phyloP scores from a whole-genome alignment of 2,797 vertebrate species.

The Danio choprae region DNA sequence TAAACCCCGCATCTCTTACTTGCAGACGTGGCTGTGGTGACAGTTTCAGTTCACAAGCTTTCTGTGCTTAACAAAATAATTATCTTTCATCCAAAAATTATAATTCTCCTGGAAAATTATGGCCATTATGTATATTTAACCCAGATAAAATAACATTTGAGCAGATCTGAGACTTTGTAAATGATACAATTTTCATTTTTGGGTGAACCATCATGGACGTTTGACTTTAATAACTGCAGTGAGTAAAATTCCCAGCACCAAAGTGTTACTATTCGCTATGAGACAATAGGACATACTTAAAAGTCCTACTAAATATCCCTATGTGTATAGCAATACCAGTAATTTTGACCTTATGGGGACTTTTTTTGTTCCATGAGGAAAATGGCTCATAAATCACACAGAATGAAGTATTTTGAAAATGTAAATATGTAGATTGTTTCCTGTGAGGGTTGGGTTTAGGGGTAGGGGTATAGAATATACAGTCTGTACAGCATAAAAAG shows the following conservation, averaged over 20 bases:
- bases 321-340: no score
- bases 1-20: slow-evolving; percentile 9
- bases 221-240: neutral
- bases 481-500: no score
- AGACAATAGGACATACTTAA: no score
- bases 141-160: neutral
- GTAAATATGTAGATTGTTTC: no score
- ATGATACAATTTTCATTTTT: neutral
- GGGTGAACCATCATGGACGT: neutral
- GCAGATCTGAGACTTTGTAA: neutral
- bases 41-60: slow-evolving; percentile 20
- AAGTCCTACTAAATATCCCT: no score
- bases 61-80: neutral
- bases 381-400: no score
- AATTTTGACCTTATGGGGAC: no score
- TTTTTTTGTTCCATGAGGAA: no score
- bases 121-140: neutral
- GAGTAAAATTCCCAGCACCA: neutral
- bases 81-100: neutral
- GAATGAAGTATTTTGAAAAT: no score
- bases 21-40: slow-evolving; percentile 54
- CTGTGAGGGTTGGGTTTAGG: no score
- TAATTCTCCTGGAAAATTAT: neutral
- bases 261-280: neutral
- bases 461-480: no score